These are phyloP conservation scores for Colossoma macropomum DNA, from an alignment of 2,113 vertebrate genomes.

Conservation along the genomic window DNA sequence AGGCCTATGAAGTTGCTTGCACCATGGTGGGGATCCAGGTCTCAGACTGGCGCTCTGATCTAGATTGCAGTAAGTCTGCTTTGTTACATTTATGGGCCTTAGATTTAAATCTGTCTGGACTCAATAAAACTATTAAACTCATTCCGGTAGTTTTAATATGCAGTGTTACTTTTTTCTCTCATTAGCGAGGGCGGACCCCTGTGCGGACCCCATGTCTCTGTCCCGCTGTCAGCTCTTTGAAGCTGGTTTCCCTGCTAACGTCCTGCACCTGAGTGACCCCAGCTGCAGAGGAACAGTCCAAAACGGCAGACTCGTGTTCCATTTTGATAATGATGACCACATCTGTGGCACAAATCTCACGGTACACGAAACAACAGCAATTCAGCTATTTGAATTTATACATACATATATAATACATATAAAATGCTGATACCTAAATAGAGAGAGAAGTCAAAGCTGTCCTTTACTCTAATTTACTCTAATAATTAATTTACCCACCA, in stretches of 20 bases:
- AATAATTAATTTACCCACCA: too few relatives aligned
- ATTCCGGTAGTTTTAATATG: neutral
- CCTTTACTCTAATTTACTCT: too few relatives aligned
- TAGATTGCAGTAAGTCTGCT: constrained; percentile 62
- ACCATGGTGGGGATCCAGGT: constrained; percentile 53
- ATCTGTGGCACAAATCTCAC: constrained; percentile 69
- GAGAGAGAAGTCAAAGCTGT: too few relatives aligned
- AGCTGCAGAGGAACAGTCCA: constrained; percentile 63
- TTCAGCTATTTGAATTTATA: too few relatives aligned
- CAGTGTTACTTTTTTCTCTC: neutral
- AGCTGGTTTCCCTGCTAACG: too few relatives aligned
- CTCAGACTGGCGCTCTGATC: constrained; percentile 59
- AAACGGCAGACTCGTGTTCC: constrained; percentile 66
- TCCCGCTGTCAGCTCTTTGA: too few relatives aligned
- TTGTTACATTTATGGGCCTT: neutral
- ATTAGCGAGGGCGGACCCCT: too few relatives aligned
- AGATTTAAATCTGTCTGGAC: too few relatives aligned
- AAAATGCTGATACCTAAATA: too few relatives aligned
- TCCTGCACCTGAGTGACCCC: constrained; percentile 68
- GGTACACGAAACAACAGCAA: constrained; percentile 53
- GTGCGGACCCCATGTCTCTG: too few relatives aligned
- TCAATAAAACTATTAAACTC: too few relatives aligned
- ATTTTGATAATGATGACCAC: constrained; percentile 62
- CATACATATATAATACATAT: too few relatives aligned
- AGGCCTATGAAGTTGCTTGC: constrained; percentile 68